Evolutionary conservation across 2,797 vertebrate species (phyloP), one percentile per base, ranked within the genome.

Genomic region (Syngnathus rostellatus): DNA sequence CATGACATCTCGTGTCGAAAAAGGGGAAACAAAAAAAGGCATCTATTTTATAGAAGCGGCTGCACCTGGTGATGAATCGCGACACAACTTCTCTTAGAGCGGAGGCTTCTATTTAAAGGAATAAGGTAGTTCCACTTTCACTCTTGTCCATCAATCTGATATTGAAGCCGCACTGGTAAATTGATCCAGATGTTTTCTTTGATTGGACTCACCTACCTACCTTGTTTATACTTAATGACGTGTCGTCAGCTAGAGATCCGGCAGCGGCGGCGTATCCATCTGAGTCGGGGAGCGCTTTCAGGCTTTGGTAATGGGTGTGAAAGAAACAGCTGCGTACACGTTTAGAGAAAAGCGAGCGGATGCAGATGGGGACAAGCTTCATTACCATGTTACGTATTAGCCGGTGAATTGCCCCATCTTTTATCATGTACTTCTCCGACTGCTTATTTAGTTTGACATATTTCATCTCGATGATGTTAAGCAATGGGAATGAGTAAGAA

Each of bases 381-480:
- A 85, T 87, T 86, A 84, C 81, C 78, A 68, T 38, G 23, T 62
- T 82, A 79, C 75, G 77, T 81, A 76, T 77, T 74, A 84, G 79
- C 50, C 61, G 72, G 65, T 84, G 80, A 86, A 82, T 83, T 70
- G 69, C 80, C 83, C 76, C 75, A 82, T 85, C 81, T 81, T 85
- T 84, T 79, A 75, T 79, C 75, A 63, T 81, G 81, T 82, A 64
- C 69, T 69, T 63, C 53, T 86, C 77, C 72, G 74, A 84, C 82
- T 86, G 79, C 83, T 83, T 82, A 85, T 88, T 85, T 86, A 85
- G 79, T 72, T 70, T 70, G 76, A 81, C 82, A 80, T 85, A 84
- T 85, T 82, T 78, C 66, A 75, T 78, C 77, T 78, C 46, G 1
- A 62, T 45, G 77, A 81, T 71, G 71, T 83, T 83, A 83, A 74